These are phyloP conservation scores for Brotula barbata DNA, from an alignment of 2,797 vertebrate genomes.

Conservation along the genomic window DNA sequence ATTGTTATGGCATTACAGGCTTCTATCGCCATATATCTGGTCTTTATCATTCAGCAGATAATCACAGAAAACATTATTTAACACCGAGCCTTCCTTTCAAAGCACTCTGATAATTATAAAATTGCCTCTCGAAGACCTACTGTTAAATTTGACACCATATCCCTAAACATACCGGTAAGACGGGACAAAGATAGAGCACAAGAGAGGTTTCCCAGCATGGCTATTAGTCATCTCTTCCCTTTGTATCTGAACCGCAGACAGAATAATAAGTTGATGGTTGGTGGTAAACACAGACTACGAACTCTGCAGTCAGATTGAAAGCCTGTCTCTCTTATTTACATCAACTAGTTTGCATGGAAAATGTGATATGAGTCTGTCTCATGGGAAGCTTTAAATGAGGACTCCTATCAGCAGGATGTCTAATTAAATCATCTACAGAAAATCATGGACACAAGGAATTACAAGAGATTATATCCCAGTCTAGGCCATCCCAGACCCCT, in stretches of 20 bases:
- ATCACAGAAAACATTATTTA: not conserved
- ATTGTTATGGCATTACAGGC: not conserved
- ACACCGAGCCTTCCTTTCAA: not conserved
- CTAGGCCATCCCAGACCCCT: slow-evolving; percentile 44
- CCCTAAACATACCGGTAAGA: slow-evolving; percentile 3
- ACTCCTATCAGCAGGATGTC: slow-evolving; percentile 61
- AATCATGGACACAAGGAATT: slow-evolving; percentile 71
- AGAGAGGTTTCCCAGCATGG: slow-evolving; percentile 6
- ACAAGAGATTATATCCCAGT: slow-evolving; percentile 71
- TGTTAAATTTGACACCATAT: slow-evolving; percentile 19
- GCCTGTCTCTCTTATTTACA: not conserved
- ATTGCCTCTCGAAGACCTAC: slow-evolving; percentile 4
- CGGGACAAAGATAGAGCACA: slow-evolving; percentile 4
- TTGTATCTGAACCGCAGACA: not conserved
- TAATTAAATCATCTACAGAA: slow-evolving; percentile 76
- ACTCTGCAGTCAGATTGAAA: slow-evolving; percentile 14
- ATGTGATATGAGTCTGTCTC: slow-evolving; percentile 18
- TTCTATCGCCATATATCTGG: slow-evolving; percentile 7
- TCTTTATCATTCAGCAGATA: slow-evolving; percentile 11
- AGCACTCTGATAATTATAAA: slow-evolving; percentile 5
- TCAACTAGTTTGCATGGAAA: not conserved
- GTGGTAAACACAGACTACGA: slow-evolving; percentile 16
- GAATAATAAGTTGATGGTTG: slow-evolving; percentile 8
- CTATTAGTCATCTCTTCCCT: slow-evolving; percentile 2
- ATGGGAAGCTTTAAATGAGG: slow-evolving; percentile 42